These are phyloP conservation scores for Euwallacea similis DNA, from an alignment of 1,140 invertebrate genomes.

Conservation along the genomic window DNA sequence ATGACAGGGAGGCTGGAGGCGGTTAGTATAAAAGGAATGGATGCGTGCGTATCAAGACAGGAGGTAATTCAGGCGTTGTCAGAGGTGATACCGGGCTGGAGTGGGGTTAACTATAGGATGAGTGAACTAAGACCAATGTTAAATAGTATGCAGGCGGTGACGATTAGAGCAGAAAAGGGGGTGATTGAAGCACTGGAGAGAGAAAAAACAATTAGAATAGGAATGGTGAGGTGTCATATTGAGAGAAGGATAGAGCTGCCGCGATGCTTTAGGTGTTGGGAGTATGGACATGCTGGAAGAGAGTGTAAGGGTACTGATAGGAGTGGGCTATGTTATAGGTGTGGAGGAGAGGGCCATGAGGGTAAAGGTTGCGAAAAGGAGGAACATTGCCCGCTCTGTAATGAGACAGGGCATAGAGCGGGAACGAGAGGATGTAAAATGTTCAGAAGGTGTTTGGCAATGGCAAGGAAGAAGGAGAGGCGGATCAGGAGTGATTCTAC, in stretches of 20 bases:
- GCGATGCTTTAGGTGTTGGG: constrained; percentile 32
- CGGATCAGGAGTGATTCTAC: background rate
- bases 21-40: constrained; percentile 18
- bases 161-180: background rate
- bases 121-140: background rate
- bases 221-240: constrained; percentile 10
- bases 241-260: constrained; percentile 5
- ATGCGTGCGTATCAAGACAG: constrained; percentile 7
- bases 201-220: constrained; percentile 1
- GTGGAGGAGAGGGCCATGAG: constrained; percentile 18
- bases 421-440: background rate
- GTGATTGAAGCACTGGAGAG: background rate
- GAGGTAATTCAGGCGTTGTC: background rate
- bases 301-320: constrained; percentile 19
- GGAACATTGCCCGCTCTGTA: constrained; percentile 14
- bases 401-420: constrained; percentile 14
- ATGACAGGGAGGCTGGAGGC: background rate
- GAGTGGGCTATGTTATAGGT: constrained; percentile 7
- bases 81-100: background rate
- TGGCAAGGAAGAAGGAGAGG: background rate
- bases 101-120: background rate
- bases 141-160: background rate
- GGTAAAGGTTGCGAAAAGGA: constrained; percentile 5
- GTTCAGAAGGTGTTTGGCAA: background rate
- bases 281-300: constrained; percentile 11